Percentiles rank a stretch among this genome's conserved stretches.
phyloP scores from a whole-genome alignment of 2,797 vertebrate genomes.

The Parambassis ranga region DNA sequence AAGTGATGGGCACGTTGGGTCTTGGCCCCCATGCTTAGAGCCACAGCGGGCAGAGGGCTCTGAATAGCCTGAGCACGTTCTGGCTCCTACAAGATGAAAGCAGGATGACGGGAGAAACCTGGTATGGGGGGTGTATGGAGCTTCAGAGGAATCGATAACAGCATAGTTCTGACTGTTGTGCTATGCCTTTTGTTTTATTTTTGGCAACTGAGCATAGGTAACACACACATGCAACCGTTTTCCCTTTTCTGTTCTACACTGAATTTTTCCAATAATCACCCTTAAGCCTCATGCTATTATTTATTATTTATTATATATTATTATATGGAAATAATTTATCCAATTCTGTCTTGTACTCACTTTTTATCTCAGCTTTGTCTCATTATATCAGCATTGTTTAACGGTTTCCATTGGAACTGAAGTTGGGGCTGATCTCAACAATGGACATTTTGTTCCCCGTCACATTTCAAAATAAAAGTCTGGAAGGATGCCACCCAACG shows the following conservation, averaged over 20 bases:
- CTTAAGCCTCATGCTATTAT: too few species aligned
- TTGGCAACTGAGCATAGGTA: background rate
- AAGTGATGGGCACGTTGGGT: conserved; percentile 23
- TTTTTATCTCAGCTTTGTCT: background rate
- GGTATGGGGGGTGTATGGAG: conserved; percentile 2
- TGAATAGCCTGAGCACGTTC: conserved; percentile 35
- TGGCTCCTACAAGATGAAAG: conserved; percentile 54
- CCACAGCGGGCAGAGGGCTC: conserved; percentile 34
- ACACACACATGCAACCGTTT: conserved; percentile 7
- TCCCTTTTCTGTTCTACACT: background rate
- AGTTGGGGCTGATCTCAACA: conserved; percentile 18
- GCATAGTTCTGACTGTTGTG: conserved; percentile 23
- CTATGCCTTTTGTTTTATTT: conserved; percentile 23
- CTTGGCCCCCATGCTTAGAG: conserved; percentile 46
- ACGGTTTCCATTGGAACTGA: background rate
- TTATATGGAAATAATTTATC: conserved; percentile 14
- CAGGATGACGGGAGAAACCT: conserved; percentile 22
- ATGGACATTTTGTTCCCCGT: conserved; percentile 17
- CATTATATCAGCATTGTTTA: conserved; percentile 7
- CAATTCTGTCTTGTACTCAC: background rate
- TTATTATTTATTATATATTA: too few species aligned
- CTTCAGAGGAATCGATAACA: conserved; percentile 41
- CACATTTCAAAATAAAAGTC: conserved; percentile 13
- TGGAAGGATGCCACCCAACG: background rate
- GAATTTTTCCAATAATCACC: too few species aligned